Conservation (phyloP, 2,888 invertebrate genomes). For the Drosophila yooni region DNA sequence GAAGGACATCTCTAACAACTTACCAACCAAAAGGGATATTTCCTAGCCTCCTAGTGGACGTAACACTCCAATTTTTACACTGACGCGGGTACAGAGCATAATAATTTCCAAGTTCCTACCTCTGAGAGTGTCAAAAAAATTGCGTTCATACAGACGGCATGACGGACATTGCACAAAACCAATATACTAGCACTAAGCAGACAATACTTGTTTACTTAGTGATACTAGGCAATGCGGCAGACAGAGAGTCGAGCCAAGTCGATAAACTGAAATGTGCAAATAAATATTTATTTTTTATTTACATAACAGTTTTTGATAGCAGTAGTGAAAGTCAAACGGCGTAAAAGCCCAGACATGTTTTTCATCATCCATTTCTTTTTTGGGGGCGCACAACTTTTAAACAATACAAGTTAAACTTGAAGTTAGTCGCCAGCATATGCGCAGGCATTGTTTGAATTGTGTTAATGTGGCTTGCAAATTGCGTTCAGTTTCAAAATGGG, state of each 20-base stretch:
- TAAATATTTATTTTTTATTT: conserved; percentile 4
- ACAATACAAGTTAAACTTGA: conserved; percentile 50
- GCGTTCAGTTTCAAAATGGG: background rate
- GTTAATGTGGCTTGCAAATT: conserved; percentile 4
- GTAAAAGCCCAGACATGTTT: conserved; percentile 54
- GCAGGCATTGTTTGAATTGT: conserved; percentile 43
- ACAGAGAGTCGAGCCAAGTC: conserved; percentile 5
- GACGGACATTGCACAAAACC: background rate
- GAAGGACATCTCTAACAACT: too few species aligned
- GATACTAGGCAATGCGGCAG: conserved; percentile 24
- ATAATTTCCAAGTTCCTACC: background rate
- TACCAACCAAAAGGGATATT: background rate
- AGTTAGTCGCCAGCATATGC: conserved; percentile 16
- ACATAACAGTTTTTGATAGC: conserved; percentile 28
- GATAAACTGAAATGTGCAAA: conserved; percentile 10
- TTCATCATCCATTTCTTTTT: conserved; percentile 57
- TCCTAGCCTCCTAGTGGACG: background rate
- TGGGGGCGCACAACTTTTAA: conserved; percentile 58
- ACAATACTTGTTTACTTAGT: conserved; percentile 10
- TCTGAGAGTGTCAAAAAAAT: background rate
- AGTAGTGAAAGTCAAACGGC: conserved; percentile 2
- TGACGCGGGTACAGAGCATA: background rate
- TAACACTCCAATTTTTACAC: background rate
- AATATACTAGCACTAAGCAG: conserved; percentile 3
- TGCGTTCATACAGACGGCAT: background rate